Evolutionary conservation across 2,113 vertebrate genomes (phyloP).

Genomic region (Labrus mixtus): DNA sequence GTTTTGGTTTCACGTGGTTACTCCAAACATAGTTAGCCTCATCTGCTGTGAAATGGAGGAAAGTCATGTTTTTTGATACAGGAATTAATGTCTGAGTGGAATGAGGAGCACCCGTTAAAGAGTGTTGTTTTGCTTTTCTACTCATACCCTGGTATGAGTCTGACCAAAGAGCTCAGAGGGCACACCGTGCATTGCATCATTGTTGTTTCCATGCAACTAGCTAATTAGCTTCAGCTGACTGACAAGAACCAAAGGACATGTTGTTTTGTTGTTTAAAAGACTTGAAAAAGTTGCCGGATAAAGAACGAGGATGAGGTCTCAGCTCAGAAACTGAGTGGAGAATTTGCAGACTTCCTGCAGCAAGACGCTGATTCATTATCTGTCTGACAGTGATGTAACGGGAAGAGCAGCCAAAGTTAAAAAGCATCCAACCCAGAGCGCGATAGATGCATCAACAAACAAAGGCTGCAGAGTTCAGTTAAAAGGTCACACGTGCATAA

Average conservation of each 20-base stretch:
- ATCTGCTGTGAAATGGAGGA: too few relatives aligned
- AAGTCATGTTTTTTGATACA: too few relatives aligned
- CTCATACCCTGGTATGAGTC: not conserved
- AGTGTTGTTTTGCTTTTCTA: not conserved
- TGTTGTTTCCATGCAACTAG: slow-evolving; percentile 18
- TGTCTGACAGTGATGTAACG: slow-evolving; percentile 19
- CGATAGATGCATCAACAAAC: not conserved
- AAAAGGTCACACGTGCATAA: not conserved
- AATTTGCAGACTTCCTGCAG: slow-evolving; percentile 3
- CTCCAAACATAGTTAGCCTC: too few relatives aligned
- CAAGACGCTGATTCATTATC: not conserved
- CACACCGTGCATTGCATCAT: not conserved
- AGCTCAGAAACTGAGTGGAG: not conserved
- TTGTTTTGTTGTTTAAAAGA: not conserved
- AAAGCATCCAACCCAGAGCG: not conserved
- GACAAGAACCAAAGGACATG: not conserved
- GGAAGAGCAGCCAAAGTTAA: not conserved
- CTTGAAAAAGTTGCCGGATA: slow-evolving; percentile 3
- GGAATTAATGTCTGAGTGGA: too few relatives aligned
- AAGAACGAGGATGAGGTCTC: not conserved
- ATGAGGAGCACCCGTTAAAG: not conserved
- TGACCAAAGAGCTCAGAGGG: slow-evolving; percentile 24
- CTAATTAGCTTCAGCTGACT: slow-evolving; percentile 16
- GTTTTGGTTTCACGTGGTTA: too few relatives aligned
- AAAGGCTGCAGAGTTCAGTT: not conserved